Percentiles rank a stretch among this genome's conserved stretches.
phyloP scores from a whole-genome alignment of 2,113 vertebrate genomes.

The Prietella phreatophila region DNA sequence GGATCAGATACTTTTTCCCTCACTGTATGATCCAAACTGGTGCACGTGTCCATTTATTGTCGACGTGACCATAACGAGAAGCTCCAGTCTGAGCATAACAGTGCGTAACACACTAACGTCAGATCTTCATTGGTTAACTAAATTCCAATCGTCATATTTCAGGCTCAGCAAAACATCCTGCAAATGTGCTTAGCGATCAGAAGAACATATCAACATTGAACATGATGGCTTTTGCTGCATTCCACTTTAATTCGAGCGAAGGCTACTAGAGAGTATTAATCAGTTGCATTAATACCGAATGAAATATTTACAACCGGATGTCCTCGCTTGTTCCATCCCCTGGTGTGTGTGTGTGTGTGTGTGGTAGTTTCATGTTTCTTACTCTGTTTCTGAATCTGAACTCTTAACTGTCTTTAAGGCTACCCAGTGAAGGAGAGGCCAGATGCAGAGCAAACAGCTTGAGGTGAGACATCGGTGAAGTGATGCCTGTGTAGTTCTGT shows the following conservation, averaged over 20 bases:
- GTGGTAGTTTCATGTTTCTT: neutral
- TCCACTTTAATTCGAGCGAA: neutral
- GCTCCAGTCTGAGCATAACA: neutral
- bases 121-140: neutral
- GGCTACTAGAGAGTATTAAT: too few relatives aligned
- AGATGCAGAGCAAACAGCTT: constrained; percentile 49
- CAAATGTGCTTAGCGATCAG: neutral
- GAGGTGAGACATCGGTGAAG: constrained; percentile 44
- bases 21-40: neutral
- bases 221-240: neutral
- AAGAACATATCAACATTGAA: neutral
- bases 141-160: neutral
- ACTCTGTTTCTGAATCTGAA: constrained; percentile 32
- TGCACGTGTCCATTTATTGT: neutral
- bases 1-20: too few relatives aligned
- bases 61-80: neutral
- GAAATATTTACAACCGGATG: constrained; percentile 15
- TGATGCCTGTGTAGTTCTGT: neutral
- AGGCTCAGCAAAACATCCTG: neutral
- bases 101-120: neutral
- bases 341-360: constrained; percentile 31
- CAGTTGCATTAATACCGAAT: neutral
- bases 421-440: constrained; percentile 53
- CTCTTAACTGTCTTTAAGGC: constrained; percentile 50
- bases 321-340: constrained; percentile 6